phyloP scores from a whole-genome alignment of 2,113 vertebrate species.

The Anguilla japonica region DNA sequence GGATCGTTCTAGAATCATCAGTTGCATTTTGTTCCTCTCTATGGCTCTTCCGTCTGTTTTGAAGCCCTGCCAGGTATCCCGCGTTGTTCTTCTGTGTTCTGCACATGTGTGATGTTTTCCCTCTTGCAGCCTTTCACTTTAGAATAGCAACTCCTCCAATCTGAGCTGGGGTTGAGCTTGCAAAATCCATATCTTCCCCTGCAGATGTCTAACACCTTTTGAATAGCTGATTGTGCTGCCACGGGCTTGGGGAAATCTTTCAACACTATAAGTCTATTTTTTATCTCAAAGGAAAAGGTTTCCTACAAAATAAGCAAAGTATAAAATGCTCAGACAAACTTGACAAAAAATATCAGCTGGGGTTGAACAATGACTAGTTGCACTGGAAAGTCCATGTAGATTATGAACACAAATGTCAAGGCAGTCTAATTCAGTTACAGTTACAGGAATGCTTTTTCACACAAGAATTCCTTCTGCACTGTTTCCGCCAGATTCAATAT shows the following conservation, averaged over 20 bases:
- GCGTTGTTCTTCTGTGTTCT: slow-evolving; percentile 3
- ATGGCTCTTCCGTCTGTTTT: slow-evolving; percentile 37
- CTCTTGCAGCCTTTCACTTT: neutral
- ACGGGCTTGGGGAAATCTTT: neutral
- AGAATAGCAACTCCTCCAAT: neutral
- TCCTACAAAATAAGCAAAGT: neutral
- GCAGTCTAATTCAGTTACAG: neutral
- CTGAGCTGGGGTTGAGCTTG: neutral
- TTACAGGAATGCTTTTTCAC: neutral
- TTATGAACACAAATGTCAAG: neutral
- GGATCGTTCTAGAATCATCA: slow-evolving; percentile 40
- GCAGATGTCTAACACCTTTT: neutral
- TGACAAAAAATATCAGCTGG: neutral
- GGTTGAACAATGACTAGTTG: neutral
- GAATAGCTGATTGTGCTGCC: neutral
- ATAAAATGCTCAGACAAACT: neutral
- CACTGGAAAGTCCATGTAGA: neutral
- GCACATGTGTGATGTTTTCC: neutral
- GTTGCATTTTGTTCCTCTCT: neutral
- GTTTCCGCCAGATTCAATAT: neutral
- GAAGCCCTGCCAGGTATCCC: slow-evolving; percentile 21
- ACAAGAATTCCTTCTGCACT: neutral
- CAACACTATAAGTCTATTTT: neutral
- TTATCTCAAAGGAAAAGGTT: neutral
- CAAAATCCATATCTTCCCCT: neutral